Evolutionary conservation across 2,113 vertebrate species (phyloP), one percentile per base, ranked within the genome.

Genomic region (Rhizomys pruinosus): DNA sequence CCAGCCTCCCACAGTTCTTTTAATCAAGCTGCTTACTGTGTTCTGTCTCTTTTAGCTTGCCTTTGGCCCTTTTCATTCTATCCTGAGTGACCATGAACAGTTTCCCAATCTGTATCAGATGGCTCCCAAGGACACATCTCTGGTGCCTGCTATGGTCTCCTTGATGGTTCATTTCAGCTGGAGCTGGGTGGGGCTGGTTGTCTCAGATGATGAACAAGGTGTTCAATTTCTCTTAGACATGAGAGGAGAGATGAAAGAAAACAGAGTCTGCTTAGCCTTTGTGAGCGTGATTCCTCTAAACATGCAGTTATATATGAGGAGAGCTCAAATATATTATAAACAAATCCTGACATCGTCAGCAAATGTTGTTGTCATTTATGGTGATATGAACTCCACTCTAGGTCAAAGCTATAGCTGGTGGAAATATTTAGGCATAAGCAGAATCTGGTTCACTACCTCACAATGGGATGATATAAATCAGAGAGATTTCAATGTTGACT

Each of bases 301-400:
- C 19, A 22, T 5, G 8, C 1, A 0, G 5, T 27, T n/a, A 34
- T 84, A 20, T 27, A 12, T 44, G 12, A 42, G 2, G 25, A 20
- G 13, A 5, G 1, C 2, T 29, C 13, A 16, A 12, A 25, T 0
- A 13, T 37, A 44, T n/a, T 25, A 20, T 32, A 17, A 66, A 0
- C 32, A 69, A 3, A 85, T 85, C 1, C n/a, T 25, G 7, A 52
- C 9, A 4, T 85, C 52, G 39, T 59, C 68, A 86, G 52, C 84
- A 86, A 86, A 57, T 59, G 52, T n/a, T n/a, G n/a, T n/a, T n/a
- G n/a, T 71, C 15, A 57, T 59, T 72, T 86, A 71, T 86, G 84
- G n/a, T 29, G 25, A 73, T 22, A 63, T 1, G 2, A 19, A 44
- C 1, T 52, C 42, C 17, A 0, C 5, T 37, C 15, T 20, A 39